Evolutionary conservation across 2,888 invertebrate genomes (phyloP), one percentile per base, ranked within the genome.

Genomic region (Noctua fimbriata): DNA sequence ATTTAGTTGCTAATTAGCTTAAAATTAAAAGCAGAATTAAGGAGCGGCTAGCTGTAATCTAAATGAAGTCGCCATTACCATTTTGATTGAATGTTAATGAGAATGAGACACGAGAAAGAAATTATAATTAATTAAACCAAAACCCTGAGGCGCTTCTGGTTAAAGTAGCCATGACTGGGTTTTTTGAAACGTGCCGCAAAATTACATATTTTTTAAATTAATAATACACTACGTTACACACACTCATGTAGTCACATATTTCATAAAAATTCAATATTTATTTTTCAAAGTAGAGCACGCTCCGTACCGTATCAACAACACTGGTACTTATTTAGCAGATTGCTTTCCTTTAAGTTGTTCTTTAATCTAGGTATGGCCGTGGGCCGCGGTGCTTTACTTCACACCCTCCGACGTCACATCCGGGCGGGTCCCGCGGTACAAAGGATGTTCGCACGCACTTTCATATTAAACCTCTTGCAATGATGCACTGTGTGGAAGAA

Each of bases 271-370:
- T 16, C 16, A 28, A 16, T 16, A 16, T 60, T 28, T 16, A 16
- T 60, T 55, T 74, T 71, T 36, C 28, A 24, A 91, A 92, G 94
- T 95, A 94, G 95, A 96, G 96, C 93, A 93, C 67, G 88, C 73
- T 92, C 79, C 87, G 71, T 21, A 73, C 69, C 89, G 87, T 86
- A 82, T 63, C 85, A 76, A 85, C 88, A 83, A 89, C 90, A 91
- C 92, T 92, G 91, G 93, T 94, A 95, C 96, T 96, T 97, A 96
- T 97, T 97, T 97, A 96, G 96, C 96, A 96, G 97, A 97, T 97
- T 97, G 97, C 97, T 97, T 97, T 95, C 95, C 95, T 96, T 96
- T 96, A 96, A 97, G 96, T 96, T 96, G 95, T 96, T 96, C 95
- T 96, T 96, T 95, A 96, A 96, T 96, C 95, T 94, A 94, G 95